Evolutionary conservation across 30 jellyfish, hydroid and myxozoan genomes (phyloP).

Genomic region (Cassiopea andromeda): DNA sequence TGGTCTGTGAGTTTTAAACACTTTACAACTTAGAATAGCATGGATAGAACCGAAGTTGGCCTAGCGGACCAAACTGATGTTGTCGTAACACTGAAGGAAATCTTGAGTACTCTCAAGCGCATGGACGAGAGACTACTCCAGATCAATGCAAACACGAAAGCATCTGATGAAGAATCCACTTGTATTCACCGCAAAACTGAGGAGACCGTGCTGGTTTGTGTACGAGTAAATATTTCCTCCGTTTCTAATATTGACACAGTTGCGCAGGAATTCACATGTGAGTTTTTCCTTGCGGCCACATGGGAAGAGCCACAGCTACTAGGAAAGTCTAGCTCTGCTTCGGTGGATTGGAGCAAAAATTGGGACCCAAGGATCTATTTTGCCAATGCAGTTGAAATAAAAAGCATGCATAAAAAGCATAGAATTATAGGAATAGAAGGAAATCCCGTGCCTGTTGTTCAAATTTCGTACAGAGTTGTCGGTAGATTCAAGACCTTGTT

Average conservation of each 20-base stretch:
- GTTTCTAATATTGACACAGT: slow-evolving; percentile 85
- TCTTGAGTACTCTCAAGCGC: slow-evolving; percentile 27
- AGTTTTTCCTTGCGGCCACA: slow-evolving; percentile 91
- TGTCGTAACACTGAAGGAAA: slow-evolving; percentile 9
- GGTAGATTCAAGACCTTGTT: slow-evolving; percentile 88
- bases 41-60: neutral
- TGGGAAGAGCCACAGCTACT: slow-evolving; percentile 84
- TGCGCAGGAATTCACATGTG: slow-evolving; percentile 87
- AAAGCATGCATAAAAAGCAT: slow-evolving; percentile 74
- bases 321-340: slow-evolving; percentile 42
- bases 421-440: slow-evolving; percentile 50
- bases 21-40: neutral
- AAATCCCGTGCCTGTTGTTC: slow-evolving; percentile 59
- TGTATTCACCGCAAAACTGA: slow-evolving; percentile 37
- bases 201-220: slow-evolving; percentile 57
- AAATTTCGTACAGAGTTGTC: slow-evolving; percentile 85
- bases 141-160: slow-evolving; percentile 51
- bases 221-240: slow-evolving; percentile 70
- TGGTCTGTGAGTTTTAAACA: neutral
- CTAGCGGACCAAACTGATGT: neutral
- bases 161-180: slow-evolving; percentile 51
- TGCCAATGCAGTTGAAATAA: slow-evolving; percentile 86
- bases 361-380: slow-evolving; percentile 95
- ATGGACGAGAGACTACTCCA: slow-evolving; percentile 46
- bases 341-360: slow-evolving; percentile 72